Percentiles rank a stretch among this genome's conserved stretches.
Conservation (phyloP, 2,888 invertebrate genomes). For the Acleris holmiana region DNA sequence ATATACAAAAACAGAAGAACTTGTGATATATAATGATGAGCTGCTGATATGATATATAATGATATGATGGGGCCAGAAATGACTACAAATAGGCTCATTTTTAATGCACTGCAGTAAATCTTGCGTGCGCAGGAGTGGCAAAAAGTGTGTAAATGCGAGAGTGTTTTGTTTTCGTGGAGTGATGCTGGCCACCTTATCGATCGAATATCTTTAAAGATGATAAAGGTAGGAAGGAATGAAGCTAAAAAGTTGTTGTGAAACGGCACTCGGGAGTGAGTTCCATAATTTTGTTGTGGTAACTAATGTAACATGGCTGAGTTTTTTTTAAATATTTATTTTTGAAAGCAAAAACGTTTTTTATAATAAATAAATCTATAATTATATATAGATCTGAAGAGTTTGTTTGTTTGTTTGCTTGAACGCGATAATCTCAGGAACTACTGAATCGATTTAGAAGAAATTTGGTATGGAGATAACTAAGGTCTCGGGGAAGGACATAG, state of each 20-base stretch:
- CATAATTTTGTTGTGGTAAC: too few relatives aligned
- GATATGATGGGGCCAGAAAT: slow-evolving; percentile 25
- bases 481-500: too few relatives aligned
- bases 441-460: too few relatives aligned
- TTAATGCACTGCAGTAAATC: slow-evolving; percentile 24
- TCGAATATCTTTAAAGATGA: slow-evolving; percentile 13
- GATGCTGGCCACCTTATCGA: slow-evolving; percentile 23
- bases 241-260: neutral
- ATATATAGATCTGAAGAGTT: too few relatives aligned
- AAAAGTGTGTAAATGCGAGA: slow-evolving; percentile 31
- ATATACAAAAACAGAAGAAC: slow-evolving; percentile 19
- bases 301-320: too few relatives aligned
- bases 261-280: too few relatives aligned
- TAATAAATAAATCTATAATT: too few relatives aligned
- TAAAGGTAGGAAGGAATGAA: slow-evolving; percentile 14
- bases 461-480: too few relatives aligned
- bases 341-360: too few relatives aligned
- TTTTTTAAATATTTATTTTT: too few relatives aligned
- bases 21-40: slow-evolving; percentile 32
- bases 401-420: too few relatives aligned
- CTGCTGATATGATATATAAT: slow-evolving; percentile 29
- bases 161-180: slow-evolving; percentile 29
- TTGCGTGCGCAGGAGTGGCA: slow-evolving; percentile 1
- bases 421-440: too few relatives aligned
- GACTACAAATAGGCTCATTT: slow-evolving; percentile 30